Evolutionary conservation across 92 coral and sea anemone species (phyloP), one percentile per base, ranked within the genome.

Genomic region (Chrysogorgia sp.): DNA sequence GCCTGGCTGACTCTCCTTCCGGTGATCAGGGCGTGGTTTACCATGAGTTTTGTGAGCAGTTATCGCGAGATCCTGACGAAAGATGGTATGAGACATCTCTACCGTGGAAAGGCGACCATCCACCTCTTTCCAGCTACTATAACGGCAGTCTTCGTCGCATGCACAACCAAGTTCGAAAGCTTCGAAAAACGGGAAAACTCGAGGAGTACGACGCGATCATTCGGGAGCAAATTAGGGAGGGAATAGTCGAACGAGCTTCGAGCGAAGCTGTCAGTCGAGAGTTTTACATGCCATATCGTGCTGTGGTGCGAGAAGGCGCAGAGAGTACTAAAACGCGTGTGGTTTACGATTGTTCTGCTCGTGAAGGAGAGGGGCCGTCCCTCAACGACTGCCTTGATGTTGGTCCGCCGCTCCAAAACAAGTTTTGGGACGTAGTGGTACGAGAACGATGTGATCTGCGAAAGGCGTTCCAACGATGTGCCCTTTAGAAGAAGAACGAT

Each of bases 41-140:
- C 67, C 68, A 53, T 15, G 79, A 72, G 59, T 72, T 72, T 53
- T 35, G 67, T 3, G 79, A 72, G 67, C 79, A 72, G 40, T 22
- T 67, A 10, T 19, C 63, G 24, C 33, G 63, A 13, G 20, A 40
- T 28, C 10, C 49, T 37, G 32, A 22, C 22, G 82, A 77, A 58
- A 75, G 81, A 14, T 76, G 72, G 74, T 76, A 76, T 41, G 82
- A 76, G 47, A 59, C 82, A 6, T 41, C 40, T 0, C 34, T 79
- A 29, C 72, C 77, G 52, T 80, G 84, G 77, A 80, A 67, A 40
- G 83, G 63, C 21, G 58, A 45, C 59, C 76, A 69, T 25, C 76
- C 76, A 40, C 58, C 76, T 2, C 49, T 79, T 3, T 63, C 76
- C 10, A 64, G 30, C 52, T 28, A 79, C 23, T 31, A 28, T 10